phyloP scores from a whole-genome alignment of 2,888 invertebrate species.

The Notodonta dromedarius region DNA sequence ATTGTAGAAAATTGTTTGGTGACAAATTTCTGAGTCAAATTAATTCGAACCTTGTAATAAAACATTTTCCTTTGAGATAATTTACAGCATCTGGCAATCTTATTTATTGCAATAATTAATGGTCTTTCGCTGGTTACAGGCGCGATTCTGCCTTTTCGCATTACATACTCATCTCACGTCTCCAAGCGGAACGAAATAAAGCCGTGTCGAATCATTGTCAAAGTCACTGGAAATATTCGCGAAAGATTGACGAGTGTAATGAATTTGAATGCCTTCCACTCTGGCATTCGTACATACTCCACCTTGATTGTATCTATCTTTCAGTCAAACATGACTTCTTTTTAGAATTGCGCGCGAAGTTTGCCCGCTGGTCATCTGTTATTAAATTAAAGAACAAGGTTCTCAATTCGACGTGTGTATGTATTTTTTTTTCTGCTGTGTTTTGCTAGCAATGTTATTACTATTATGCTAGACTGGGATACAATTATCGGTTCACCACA shows the following conservation, averaged over 20 bases:
- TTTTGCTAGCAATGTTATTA: too few species aligned
- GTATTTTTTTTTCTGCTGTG: too few species aligned
- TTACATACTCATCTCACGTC: slow-evolving; percentile 2
- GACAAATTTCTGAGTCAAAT: slow-evolving; percentile 46
- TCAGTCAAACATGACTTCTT: too few species aligned
- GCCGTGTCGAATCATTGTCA: slow-evolving; percentile 29
- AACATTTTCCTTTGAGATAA: neutral
- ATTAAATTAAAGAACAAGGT: too few species aligned
- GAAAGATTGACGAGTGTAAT: slow-evolving; percentile 29
- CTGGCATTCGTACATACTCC: slow-evolving; percentile 8
- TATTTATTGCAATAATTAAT: neutral
- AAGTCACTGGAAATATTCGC: slow-evolving; percentile 30
- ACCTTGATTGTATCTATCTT: too few species aligned
- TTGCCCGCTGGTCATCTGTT: too few species aligned
- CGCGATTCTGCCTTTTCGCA: neutral
- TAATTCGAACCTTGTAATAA: neutral
- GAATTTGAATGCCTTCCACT: slow-evolving; percentile 12
- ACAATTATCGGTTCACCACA: too few species aligned
- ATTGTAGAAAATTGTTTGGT: slow-evolving; percentile 51
- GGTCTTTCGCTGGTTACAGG: neutral
- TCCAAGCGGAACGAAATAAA: slow-evolving; percentile 14
- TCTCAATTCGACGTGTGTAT: too few species aligned
- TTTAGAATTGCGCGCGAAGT: too few species aligned
- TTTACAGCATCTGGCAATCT: too few species aligned
- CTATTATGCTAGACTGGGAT: too few species aligned